Evolutionary conservation across 2,888 invertebrate species (phyloP).

Genomic region (Brenthis daphne): DNA sequence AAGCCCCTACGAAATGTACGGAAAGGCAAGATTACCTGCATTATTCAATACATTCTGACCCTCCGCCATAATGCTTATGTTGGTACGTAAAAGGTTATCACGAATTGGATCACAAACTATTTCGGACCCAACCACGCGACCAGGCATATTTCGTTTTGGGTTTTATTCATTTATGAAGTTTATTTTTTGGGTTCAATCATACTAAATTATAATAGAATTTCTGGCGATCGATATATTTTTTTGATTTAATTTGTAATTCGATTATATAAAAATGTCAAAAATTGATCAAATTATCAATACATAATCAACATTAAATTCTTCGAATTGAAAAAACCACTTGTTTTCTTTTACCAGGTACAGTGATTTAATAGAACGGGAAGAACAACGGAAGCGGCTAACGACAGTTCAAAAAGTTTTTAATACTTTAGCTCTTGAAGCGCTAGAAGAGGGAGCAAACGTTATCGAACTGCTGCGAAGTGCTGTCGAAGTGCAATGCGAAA

Average conservation of each 20-base stretch:
- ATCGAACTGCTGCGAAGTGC: slow-evolving; percentile 65
- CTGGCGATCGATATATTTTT: not conserved
- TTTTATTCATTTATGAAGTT: slow-evolving; percentile 15
- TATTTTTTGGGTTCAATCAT: slow-evolving; percentile 8
- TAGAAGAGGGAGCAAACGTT: slow-evolving; percentile 57
- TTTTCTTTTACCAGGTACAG: slow-evolving; percentile 58
- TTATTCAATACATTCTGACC: slow-evolving; percentile 43
- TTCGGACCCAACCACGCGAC: slow-evolving; percentile 18
- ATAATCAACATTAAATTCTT: too few species aligned
- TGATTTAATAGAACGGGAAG: slow-evolving; percentile 66
- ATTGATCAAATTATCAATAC: too few species aligned
- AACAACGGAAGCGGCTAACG: slow-evolving; percentile 62
- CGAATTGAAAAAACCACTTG: not conserved
- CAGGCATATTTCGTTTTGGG: slow-evolving; percentile 21
- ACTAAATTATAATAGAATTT: slow-evolving; percentile 8
- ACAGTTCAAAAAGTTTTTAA: slow-evolving; percentile 76
- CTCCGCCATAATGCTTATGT: slow-evolving; percentile 27
- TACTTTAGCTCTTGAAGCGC: slow-evolving; percentile 61
- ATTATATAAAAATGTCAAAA: too few species aligned
- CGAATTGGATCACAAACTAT: slow-evolving; percentile 33
- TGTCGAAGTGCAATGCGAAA: slow-evolving; percentile 72
- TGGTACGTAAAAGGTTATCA: slow-evolving; percentile 32
- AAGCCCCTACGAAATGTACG: slow-evolving; percentile 32
- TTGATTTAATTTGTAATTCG: not conserved
- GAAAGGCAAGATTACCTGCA: slow-evolving; percentile 40